A percentile compares a stretch with the other conserved stretches of the same genome.
Evolutionary conservation across 2,113 vertebrate genomes (phyloP).

Genomic region (Dipodomys ordii): DNA sequence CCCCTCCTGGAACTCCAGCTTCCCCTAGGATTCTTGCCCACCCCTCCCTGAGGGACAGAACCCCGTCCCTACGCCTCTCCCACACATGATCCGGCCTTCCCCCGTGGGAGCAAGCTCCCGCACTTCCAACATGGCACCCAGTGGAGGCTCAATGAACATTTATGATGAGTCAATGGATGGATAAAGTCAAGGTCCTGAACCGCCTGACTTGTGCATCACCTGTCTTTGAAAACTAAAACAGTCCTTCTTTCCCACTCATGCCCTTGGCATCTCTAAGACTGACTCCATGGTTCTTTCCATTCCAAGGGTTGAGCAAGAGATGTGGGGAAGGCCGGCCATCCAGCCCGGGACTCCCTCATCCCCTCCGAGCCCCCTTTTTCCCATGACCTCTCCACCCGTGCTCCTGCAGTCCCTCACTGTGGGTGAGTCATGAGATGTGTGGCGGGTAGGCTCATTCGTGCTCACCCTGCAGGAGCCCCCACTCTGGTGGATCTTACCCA

Average conservation of each 20-base stretch:
- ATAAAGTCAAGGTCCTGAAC: background rate
- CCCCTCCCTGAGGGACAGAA: background rate
- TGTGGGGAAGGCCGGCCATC: background rate
- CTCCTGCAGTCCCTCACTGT: background rate
- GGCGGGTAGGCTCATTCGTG: background rate
- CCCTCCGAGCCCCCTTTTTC: background rate
- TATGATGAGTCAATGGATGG: background rate
- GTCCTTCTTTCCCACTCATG: background rate
- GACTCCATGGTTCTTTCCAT: background rate
- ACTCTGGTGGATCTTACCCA: background rate
- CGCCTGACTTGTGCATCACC: background rate
- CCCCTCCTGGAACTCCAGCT: background rate
- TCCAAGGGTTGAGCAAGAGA: background rate
- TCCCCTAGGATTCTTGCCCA: background rate
- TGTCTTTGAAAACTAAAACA: background rate
- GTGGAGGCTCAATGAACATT: background rate
- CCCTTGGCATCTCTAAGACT: background rate
- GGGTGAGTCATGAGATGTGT: background rate
- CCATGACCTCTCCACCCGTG: background rate
- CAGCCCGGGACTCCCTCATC: background rate
- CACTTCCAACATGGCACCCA: background rate
- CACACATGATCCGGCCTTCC: background rate
- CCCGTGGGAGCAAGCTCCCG: background rate
- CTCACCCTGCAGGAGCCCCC: background rate
- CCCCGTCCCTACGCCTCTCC: background rate